Conservation (phyloP, 2,113 vertebrate species). For the Tautogolabrus adspersus region DNA sequence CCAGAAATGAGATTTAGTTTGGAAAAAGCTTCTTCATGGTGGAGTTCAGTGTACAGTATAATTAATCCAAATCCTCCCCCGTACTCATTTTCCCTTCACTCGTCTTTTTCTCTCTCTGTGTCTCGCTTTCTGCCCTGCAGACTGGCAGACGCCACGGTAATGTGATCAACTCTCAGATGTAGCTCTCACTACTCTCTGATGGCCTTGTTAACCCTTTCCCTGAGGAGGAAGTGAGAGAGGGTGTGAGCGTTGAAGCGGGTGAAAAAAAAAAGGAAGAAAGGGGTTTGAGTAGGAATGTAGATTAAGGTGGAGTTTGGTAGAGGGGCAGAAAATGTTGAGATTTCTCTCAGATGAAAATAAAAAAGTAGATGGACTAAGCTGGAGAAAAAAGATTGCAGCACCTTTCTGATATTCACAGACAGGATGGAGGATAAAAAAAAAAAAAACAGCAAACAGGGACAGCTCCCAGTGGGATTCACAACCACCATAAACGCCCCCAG, state of each 20-base stretch:
- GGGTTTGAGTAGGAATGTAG: conserved; percentile 13
- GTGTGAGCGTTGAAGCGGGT: background rate
- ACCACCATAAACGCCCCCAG: conserved; percentile 30
- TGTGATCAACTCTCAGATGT: conserved; percentile 76
- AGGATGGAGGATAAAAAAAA: conserved; percentile 13
- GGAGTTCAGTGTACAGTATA: conserved; percentile 36
- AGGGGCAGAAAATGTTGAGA: background rate
- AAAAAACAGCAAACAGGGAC: conserved; percentile 21
- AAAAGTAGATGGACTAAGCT: background rate
- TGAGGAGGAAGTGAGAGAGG: conserved; percentile 49
- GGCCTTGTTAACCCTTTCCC: conserved; percentile 75
- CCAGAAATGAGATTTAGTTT: conserved; percentile 52
- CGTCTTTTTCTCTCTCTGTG: conserved; percentile 25
- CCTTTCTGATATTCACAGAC: conserved; percentile 25
- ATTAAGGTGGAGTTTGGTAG: conserved; percentile 12
- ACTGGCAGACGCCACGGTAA: conserved; percentile 74
- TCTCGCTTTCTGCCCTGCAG: conserved; percentile 65
- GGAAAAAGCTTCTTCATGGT: conserved; percentile 41
- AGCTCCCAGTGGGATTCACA: conserved; percentile 44
- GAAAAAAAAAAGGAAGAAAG: background rate
- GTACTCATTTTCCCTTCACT: conserved; percentile 42
- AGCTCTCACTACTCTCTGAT: conserved; percentile 69
- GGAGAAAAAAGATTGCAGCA: background rate
- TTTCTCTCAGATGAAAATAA: conserved; percentile 11
- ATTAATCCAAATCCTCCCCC: conserved; percentile 56